These are phyloP conservation scores for Incurvaria masculella DNA, from an alignment of 2,888 invertebrate genomes.

Conservation along the genomic window DNA sequence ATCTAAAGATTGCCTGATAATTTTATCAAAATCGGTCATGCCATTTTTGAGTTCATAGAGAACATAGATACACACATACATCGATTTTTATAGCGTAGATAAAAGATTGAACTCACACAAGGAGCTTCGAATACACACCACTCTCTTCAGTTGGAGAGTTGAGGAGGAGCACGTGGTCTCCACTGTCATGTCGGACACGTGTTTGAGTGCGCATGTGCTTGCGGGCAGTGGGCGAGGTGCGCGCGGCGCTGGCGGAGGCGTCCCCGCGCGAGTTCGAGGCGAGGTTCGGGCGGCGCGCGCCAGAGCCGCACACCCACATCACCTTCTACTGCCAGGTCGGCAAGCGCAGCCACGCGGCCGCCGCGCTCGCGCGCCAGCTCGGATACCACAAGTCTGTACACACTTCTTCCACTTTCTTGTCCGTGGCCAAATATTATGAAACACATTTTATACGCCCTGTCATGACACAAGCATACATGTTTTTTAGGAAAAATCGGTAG, in stretches of 20 bases:
- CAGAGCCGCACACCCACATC: slow-evolving; percentile 52
- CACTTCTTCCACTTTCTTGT: slow-evolving; percentile 4
- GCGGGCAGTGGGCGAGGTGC: slow-evolving; percentile 52
- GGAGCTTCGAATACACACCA: too few species aligned
- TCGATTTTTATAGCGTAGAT: too few species aligned
- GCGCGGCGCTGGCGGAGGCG: slow-evolving; percentile 36
- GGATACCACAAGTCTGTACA: slow-evolving; percentile 60
- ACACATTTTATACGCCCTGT: not conserved
- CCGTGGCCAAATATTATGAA: not conserved
- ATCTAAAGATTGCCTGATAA: too few species aligned
- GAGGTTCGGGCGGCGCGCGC: slow-evolving; percentile 58
- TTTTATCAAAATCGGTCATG: too few species aligned
- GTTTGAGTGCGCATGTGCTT: slow-evolving; percentile 4
- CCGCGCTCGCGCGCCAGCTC: slow-evolving; percentile 51
- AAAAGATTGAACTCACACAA: too few species aligned
- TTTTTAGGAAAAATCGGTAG: not conserved
- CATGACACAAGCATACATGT: not conserved
- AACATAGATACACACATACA: too few species aligned
- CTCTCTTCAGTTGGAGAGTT: too few species aligned
- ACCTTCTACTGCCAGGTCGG: slow-evolving; percentile 71
- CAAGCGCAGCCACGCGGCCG: slow-evolving; percentile 60
- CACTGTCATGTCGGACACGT: not conserved
- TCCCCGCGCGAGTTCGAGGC: slow-evolving; percentile 53
- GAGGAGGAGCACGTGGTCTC: not conserved
- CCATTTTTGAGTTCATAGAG: too few species aligned